Base-by-base conservation (phyloP, 2,888 invertebrate genomes). In the Acanthosepion esculentum region DNA sequence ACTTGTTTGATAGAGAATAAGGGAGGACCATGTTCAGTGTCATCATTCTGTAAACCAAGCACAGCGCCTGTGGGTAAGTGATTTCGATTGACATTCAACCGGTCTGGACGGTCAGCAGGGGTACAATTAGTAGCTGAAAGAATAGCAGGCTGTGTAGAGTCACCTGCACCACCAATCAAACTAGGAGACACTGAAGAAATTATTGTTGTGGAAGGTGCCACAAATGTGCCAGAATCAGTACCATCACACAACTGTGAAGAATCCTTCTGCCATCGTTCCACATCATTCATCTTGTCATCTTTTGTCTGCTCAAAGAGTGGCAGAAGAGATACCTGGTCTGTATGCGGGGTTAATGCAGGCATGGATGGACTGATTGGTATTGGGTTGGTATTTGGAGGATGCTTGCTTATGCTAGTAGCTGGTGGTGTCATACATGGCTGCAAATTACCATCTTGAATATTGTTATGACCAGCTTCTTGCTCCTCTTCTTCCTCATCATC, bases 1-100 rank as follows among this genome's bases (percentile, higher is more conserved):
- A 97, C 97, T n/a, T 97, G 97, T 94, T 96, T 96, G 92, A 97
- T 96, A 95, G 96, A 96, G 95, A 97, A 97, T 94, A 96, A 95
- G 29, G 96, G 97, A 23, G 96, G 95, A 6, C 95, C 96, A 53
- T 93, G 50, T 29, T 48, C 50, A 4, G 93, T 29, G 53, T 96
- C 96, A 29, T 96, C 96, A n/a, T 95, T 95, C 95, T 96, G 96
- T 12, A 97, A 95, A 0, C 96, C 96, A 48, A 96, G 94, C 18
- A 96, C 96, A 29, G 95, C 94, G 93, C 95, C 95, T 92, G 95
- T 95, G 33, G 95, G 95, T 10, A 94, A 91, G 12, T 94, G 78
- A 53, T 94, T 91, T 26, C 93, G 93, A n/a, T 29, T 48, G 53
- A 48, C 48, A 53, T 93, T 48, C 50, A 48, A 18, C 10, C 93